Conservation (phyloP, 2,113 vertebrate genomes). For the Phocoena phocoena region DNA sequence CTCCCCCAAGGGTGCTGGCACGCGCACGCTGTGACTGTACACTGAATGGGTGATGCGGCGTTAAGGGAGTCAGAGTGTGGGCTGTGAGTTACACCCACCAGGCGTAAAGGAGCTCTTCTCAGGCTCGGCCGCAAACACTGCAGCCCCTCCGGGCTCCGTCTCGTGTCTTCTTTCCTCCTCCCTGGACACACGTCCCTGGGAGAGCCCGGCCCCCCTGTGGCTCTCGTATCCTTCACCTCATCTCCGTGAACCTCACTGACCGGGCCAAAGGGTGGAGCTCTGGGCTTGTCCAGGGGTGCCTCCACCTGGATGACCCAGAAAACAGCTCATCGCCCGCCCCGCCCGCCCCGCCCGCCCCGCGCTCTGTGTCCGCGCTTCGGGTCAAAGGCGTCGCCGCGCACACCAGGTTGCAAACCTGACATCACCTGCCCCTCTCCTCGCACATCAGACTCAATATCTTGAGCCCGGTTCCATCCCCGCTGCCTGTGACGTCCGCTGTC, state of each 20-base stretch:
- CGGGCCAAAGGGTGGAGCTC: not conserved
- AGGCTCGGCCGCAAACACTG: rapidly evolving
- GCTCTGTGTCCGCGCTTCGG: rapidly evolving
- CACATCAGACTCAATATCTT: rapidly evolving
- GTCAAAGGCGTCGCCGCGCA: rapidly evolving
- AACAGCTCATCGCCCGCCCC: too few relatives aligned
- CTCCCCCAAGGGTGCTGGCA: rapidly evolving
- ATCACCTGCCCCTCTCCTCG: not conserved
- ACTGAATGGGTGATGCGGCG: rapidly evolving
- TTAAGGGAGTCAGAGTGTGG: not conserved
- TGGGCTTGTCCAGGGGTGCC: not conserved
- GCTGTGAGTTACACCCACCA: not conserved
- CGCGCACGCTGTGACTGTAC: rapidly evolving
- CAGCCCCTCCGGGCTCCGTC: not conserved
- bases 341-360: rapidly evolving
- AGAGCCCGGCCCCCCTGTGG: rapidly evolving
- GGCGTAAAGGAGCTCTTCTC: too few relatives aligned
- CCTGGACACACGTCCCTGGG: not conserved
- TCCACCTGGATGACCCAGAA: not conserved
- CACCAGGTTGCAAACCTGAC: not conserved
- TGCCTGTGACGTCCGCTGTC: not conserved
- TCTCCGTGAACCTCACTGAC: not conserved
- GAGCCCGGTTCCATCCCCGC: not conserved
- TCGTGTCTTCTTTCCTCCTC: rapidly evolving
- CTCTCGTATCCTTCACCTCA: not conserved